Evolutionary conservation across 2,797 vertebrate species (phyloP), one percentile per base, ranked within the genome.

Genomic region (Falco cherrug): DNA sequence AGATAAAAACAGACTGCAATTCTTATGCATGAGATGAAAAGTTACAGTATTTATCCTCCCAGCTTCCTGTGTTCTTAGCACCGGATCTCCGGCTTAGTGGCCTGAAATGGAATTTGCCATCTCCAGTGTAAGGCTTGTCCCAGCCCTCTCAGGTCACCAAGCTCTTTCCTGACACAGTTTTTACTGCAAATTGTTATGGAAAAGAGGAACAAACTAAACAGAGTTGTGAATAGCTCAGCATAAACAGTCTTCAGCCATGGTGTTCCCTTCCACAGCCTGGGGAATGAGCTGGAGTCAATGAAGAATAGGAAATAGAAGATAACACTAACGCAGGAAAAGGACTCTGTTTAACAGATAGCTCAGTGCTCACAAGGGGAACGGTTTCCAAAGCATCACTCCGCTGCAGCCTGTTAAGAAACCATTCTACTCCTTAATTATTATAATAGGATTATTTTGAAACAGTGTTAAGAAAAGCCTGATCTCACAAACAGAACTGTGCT

Each of bases 21-120:
- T 97, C 92, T 97, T 93, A 96, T 88, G 94, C 95, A 96, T 97
- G 95, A 97, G 92, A 97, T 86, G 75, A 94, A 95, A 93, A 95
- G 89, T 96, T 97, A 94, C 95, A 95, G 88, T 94, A 96, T 82
- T 95, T 93, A 96, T 93, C 79, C 84, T 93, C 91, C 53, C 79
- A 56, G 81, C 67, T 91, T 96, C 94, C 96, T 96, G 92, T 92
- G 93, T 92, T 96, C 84, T 94, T 94, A 96, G 91, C 59, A 93
- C 70, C 19, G 21, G 92, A 97, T 95, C 93, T 94, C 79, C 1
- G 9, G 73, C 77, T 86, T 90, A 90, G 79, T 57, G 77, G 89
- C 59, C 94, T 96, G 56, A 91, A 95, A 97, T 89, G 88, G 94
- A 96, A 84, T 94, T 90, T 94, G 84, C 77, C 84, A 69, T 94